These are phyloP conservation scores for Megaptera novaeangliae DNA, from an alignment of 2,113 vertebrate genomes.

Conservation along the genomic window DNA sequence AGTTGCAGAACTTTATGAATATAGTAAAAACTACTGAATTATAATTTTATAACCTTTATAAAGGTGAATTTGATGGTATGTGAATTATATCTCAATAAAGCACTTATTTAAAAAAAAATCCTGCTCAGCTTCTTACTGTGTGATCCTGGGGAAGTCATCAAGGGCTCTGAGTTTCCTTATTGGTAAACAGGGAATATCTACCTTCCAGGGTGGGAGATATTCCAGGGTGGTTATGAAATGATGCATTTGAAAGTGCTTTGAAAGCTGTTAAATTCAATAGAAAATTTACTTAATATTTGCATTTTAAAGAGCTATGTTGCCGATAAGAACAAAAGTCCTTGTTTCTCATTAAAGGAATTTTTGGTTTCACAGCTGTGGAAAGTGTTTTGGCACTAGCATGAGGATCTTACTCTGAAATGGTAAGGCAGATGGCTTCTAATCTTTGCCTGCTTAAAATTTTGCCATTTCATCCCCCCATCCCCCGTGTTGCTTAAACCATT, in stretches of 20 bases:
- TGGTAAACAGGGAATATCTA: neutral
- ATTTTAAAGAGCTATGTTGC: neutral
- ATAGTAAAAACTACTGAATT: neutral
- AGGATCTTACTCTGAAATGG: neutral
- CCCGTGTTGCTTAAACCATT: neutral
- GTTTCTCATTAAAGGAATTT: neutral
- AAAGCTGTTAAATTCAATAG: neutral
- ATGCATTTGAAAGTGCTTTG: neutral
- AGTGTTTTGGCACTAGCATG: neutral
- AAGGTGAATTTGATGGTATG: neutral
- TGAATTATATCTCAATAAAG: neutral
- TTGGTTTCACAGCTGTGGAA: neutral
- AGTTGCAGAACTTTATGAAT: neutral
- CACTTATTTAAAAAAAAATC: neutral
- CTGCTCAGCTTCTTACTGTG: neutral
- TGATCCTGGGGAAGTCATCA: neutral
- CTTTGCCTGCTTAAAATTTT: neutral
- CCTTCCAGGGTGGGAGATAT: neutral
- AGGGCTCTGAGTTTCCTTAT: neutral
- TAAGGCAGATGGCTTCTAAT: neutral
- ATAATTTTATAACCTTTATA: neutral
- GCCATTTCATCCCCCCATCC: neutral
- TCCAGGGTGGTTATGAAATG: neutral
- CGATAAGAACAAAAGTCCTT: neutral
- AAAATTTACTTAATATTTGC: constrained; percentile 10